Conservation (phyloP, 2,797 vertebrate genomes). For the Carapus acus region DNA sequence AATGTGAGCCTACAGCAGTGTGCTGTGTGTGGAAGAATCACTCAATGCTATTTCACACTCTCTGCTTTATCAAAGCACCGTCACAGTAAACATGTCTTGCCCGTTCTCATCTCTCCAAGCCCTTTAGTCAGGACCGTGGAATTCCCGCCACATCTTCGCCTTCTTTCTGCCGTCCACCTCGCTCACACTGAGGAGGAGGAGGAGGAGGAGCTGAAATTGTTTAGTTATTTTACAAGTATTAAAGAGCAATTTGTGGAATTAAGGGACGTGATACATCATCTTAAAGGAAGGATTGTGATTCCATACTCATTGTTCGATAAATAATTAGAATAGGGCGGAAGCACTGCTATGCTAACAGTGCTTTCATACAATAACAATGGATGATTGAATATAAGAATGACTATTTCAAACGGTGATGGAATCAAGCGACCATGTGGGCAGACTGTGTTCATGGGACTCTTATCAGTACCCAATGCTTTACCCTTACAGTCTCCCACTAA, state of each 20-base stretch:
- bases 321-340: not conserved
- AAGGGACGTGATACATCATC: not conserved
- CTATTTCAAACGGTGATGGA: too few relatives aligned
- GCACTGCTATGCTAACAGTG: not conserved
- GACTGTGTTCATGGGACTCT: not conserved
- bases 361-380: too few relatives aligned
- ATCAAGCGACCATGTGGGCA: not conserved
- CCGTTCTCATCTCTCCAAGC: conserved; percentile 41
- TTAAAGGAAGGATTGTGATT: not conserved
- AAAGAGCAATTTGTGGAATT: not conserved
- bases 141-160: not conserved
- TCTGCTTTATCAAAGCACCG: conserved; percentile 74
- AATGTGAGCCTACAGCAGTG: conserved; percentile 42
- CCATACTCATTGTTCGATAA: not conserved
- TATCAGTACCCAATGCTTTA: not conserved
- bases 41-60: conserved; percentile 74
- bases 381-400: too few relatives aligned
- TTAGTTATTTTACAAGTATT: not conserved
- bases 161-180: not conserved
- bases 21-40: conserved; percentile 66
- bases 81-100: conserved; percentile 69
- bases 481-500: too few relatives aligned
- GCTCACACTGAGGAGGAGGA: too few relatives aligned
- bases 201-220: too few relatives aligned
- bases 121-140: conserved; percentile 36